Evolutionary conservation across 2,888 invertebrate species (phyloP), one percentile per base, ranked within the genome.

Genomic region (Steinernema hermaphroditum): DNA sequence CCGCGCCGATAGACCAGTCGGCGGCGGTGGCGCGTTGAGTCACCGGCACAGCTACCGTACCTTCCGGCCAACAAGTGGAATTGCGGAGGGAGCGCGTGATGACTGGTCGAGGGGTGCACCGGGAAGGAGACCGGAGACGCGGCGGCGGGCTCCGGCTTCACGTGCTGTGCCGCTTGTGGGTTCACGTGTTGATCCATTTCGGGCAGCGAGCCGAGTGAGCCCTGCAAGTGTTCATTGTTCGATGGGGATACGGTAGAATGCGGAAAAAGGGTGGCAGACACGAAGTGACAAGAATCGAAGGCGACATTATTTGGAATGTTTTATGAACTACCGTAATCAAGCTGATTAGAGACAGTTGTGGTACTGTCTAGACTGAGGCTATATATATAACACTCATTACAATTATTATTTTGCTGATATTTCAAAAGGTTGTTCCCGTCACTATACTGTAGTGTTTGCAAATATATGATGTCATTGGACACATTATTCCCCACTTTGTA

Each of bases 41-140:
- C 54, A 54, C 16, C 37, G 37, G n/a, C n/a, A 37, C 37, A 16
- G 27, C 54, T 54, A 54, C 54, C 54, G 54, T 54, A 54, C 54
- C 54, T 54, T 54, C 54, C 54, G 27, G 54, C 54, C 27, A 54
- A 27, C 22, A 54, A 27, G 27, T 54, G 54, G 27, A 54, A 54
- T 54, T 54, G 54, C 22, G 54, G 54, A 14, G 54, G 54, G n/a
- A 54, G 27, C 6, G 46, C 46, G 19, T 54, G 54, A 27, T 54
- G 54, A 54, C 54, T 54, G 24, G 54, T 54, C 12, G 54, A 54
- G 6, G 54, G 24, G 54, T 54, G 54, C 14, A 54, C 27, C 27
- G 27, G 27, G 12, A 27, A 54, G n/a, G 27, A 22, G 19, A 27
- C 24, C 54, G 54, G 27, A 14, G 54, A 54, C 24, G 54, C 27